phyloP scores from a whole-genome alignment of 2,113 vertebrate genomes.

The Bujurquina vittata region DNA sequence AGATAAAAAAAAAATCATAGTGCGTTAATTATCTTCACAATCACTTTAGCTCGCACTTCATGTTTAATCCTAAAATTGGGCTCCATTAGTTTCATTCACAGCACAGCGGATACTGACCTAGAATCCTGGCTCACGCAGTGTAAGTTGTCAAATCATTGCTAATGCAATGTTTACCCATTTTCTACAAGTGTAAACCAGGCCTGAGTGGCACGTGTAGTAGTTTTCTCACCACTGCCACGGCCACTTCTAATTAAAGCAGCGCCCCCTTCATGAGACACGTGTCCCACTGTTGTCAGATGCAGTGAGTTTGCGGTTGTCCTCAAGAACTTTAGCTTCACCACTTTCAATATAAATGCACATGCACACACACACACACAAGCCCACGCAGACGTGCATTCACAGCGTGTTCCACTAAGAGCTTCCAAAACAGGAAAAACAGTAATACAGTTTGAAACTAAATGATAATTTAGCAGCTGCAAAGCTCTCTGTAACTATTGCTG shows the following conservation, averaged over 20 bases:
- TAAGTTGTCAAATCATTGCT: conserved; percentile 53
- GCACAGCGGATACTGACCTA: conserved; percentile 28
- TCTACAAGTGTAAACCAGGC: conserved; percentile 49
- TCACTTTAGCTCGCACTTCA: conserved; percentile 50
- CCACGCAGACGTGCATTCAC: background rate
- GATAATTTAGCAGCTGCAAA: conserved; percentile 40
- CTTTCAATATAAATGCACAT: conserved; percentile 17
- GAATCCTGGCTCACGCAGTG: conserved; percentile 41
- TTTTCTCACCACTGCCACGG: conserved; percentile 32
- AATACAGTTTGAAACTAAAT: conserved; percentile 36
- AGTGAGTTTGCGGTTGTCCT: conserved; percentile 5
- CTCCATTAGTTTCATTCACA: conserved; percentile 57
- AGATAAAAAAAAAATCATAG: conserved; percentile 58
- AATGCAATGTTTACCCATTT: conserved; percentile 57
- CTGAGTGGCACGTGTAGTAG: conserved; percentile 49
- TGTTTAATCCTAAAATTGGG: conserved; percentile 61
- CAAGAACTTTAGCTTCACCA: conserved; percentile 16
- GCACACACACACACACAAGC: background rate
- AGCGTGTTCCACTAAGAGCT: background rate
- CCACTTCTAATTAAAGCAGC: conserved; percentile 43
- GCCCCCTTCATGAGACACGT: conserved; percentile 36
- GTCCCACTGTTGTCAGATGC: conserved; percentile 37
- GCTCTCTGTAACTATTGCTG: conserved; percentile 19
- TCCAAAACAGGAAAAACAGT: conserved; percentile 4
- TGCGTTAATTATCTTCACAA: conserved; percentile 50